Evolutionary conservation across 1,140 invertebrate species (phyloP).

Genomic region (Sycophaga agraensis): DNA sequence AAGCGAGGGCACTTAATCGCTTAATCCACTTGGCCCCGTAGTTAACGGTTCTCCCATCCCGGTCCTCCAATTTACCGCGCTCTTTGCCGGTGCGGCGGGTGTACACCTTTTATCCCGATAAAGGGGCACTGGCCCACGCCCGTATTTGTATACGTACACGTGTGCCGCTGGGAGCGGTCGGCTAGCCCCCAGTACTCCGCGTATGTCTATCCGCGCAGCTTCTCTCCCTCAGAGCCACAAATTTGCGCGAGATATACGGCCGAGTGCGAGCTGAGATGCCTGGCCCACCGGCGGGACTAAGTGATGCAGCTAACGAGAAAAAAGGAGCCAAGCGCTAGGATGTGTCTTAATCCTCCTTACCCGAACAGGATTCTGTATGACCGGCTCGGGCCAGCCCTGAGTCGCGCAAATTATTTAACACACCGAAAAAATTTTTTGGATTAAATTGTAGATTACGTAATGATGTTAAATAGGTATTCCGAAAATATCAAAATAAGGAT

Average conservation of each 20-base stretch:
- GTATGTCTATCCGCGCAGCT: not conserved
- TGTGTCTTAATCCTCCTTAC: too few relatives aligned
- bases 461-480: too few relatives aligned
- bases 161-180: not conserved
- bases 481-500: too few relatives aligned
- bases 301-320: conserved; percentile 9
- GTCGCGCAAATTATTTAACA: too few relatives aligned
- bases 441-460: too few relatives aligned
- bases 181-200: too few relatives aligned
- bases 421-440: too few relatives aligned
- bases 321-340: not conserved
- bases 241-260: not conserved
- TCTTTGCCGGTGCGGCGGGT: not conserved
- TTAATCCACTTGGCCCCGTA: conserved; percentile 39
- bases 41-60: conserved; percentile 36
- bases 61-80: conserved; percentile 37
- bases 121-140: not conserved
- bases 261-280: too few relatives aligned
- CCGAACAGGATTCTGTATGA: too few relatives aligned
- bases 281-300: conserved; percentile 15
- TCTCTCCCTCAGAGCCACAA: not conserved
- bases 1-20: conserved; percentile 34
- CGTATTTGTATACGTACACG: not conserved
- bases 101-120: conserved; percentile 1
- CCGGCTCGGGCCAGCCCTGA: too few relatives aligned